Base-by-base conservation (phyloP, 2,888 invertebrate genomes). In the Drosophila multiciliata region DNA sequence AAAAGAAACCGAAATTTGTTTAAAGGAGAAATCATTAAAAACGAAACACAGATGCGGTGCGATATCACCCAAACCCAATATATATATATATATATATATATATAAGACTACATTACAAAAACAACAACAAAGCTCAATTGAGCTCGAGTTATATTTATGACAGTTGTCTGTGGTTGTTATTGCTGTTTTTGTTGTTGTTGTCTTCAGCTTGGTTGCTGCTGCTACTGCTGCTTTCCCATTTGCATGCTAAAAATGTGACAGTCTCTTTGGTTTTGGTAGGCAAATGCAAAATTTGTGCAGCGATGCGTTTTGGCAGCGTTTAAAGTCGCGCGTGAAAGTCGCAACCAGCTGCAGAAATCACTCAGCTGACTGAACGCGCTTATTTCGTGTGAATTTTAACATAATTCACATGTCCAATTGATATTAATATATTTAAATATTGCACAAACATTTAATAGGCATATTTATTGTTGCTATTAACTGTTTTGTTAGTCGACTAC, bases 91-190 rank as follows among this genome's bases (percentile, higher is more conserved):
- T 17, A 58, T 54, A 33, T 35, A 52, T 52, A 20, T 26, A 35
- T 52, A 20, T 63, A 48, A 42, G 26, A 33, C 42, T 45, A 38
- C 59, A 66, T 12, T 49, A 40, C 54, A 67, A 42, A 35, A 58
- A 33, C 66, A 53, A 63, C 64, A 61, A 58, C 62, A 69, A 71
- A 81, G 73, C 83, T 73, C 76, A 83, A 87, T 81, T 84, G 80
- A 84, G 87, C 87, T 82, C 86, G 86, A 82, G 74, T 87, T 87
- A 85, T 83, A 80, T 83, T 83, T 87, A 87, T 83, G 88, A 87
- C 88, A 87, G 86, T 87, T 85, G 85, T 59, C 73, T 63, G 68
- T 64, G 60, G 60, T 72, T 45, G 23, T 45, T 45, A 15, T 45
- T 45, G 45, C 20, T 45, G 45, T 8, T 20, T 63, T 42, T 62